Conservation (phyloP, 2,888 invertebrate genomes). For the Diaphora mendica region DNA sequence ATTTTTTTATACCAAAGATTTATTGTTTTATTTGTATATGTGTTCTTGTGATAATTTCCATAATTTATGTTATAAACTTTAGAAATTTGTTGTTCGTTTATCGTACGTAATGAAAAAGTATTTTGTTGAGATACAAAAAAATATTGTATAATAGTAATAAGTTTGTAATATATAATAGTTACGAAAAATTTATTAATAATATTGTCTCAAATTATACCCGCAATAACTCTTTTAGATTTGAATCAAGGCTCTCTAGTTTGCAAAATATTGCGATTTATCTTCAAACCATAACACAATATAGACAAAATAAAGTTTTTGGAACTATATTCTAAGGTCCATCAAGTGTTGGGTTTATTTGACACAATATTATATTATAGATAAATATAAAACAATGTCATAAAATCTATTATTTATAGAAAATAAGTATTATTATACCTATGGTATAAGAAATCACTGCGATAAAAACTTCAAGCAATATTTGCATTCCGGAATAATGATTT, state of each 20-base stretch:
- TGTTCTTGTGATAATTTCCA: conserved; percentile 29
- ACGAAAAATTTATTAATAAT: conserved; percentile 54
- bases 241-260: conserved; percentile 50
- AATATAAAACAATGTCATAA: background rate
- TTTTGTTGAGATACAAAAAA: conserved; percentile 10
- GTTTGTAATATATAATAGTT: conserved; percentile 47
- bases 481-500: background rate
- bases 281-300: background rate
- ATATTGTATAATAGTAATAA: conserved; percentile 39
- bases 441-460: background rate
- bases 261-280: conserved; percentile 31
- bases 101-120: conserved; percentile 17
- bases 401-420: background rate
- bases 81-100: conserved; percentile 25
- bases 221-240: conserved; percentile 46
- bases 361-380: background rate
- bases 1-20: conserved; percentile 63
- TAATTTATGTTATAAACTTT: background rate
- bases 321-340: background rate
- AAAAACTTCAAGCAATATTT: background rate
- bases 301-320: background rate
- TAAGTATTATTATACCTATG: background rate
- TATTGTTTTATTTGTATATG: conserved; percentile 36
- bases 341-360: background rate
- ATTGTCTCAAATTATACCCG: conserved; percentile 48